Percentiles rank a stretch among this genome's conserved stretches.
Conservation (phyloP, 2,113 vertebrate genomes). For the Cyprinodon variegatus region DNA sequence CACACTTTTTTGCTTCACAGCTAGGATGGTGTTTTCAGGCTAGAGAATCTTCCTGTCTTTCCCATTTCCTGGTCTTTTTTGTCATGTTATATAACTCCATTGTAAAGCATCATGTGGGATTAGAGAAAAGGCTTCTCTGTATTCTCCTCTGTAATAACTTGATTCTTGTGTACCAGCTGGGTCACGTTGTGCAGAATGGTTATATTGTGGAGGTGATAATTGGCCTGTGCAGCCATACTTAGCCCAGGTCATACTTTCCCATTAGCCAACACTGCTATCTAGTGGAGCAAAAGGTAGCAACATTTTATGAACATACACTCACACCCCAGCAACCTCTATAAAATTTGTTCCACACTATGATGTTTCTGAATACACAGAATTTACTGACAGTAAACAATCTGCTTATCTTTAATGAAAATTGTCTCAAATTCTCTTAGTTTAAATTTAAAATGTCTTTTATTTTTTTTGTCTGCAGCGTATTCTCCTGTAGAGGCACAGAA, state of each 20-base stretch:
- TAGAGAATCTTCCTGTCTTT: too few relatives aligned
- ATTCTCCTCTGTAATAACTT: background rate
- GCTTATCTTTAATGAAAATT: background rate
- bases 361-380: background rate
- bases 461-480: background rate
- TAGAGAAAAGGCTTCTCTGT: background rate
- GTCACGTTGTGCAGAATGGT: background rate
- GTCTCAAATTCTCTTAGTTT: background rate
- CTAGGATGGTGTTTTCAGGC: too few relatives aligned
- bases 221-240: background rate
- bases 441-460: background rate
- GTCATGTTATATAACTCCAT: background rate
- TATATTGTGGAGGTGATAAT: background rate
- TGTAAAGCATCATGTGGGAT: background rate
- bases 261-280: conserved; percentile 41
- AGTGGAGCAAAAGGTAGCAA: background rate
- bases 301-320: background rate
- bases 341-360: background rate
- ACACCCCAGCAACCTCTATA: background rate
- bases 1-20: too few relatives aligned
- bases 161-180: background rate
- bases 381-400: background rate
- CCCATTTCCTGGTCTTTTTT: background rate
- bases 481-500: background rate
- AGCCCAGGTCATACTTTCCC: background rate